Percentiles rank a stretch among this genome's conserved stretches.
Conservation (phyloP, 2,888 invertebrate species). For the Holacanthella duospinosa region DNA sequence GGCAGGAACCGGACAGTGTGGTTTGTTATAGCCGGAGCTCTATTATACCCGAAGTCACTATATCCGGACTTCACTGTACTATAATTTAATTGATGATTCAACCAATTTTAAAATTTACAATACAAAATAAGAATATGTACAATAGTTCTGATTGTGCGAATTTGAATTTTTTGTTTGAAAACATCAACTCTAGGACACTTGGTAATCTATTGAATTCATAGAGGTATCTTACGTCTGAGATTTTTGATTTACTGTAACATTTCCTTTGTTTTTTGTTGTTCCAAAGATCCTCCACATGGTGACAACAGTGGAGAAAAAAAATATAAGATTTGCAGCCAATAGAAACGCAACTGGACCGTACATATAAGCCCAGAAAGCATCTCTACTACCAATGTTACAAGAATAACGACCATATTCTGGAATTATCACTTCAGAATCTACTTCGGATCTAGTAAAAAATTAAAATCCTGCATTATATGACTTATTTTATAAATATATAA, state of each 20-base stretch:
- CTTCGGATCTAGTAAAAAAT: conserved; percentile 22
- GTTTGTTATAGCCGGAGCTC: too few species aligned
- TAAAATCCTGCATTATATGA: neutral
- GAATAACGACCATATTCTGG: conserved; percentile 28
- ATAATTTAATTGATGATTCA: too few species aligned
- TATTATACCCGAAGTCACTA: too few species aligned
- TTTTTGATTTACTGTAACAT: conserved; percentile 10
- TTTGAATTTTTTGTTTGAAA: too few species aligned
- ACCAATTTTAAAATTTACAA: too few species aligned
- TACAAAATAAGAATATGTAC: too few species aligned
- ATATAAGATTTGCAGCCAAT: conserved; percentile 25
- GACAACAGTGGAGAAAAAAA: conserved; percentile 28
- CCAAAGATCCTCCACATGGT: conserved; percentile 30
- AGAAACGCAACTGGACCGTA: conserved; percentile 33
- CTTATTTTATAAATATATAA: too few species aligned
- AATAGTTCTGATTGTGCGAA: too few species aligned
- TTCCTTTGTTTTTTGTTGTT: conserved; percentile 29
- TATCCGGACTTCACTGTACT: too few species aligned
- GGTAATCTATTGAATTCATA: neutral
- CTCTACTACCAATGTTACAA: conserved; percentile 27
- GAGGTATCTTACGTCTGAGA: conserved; percentile 28
- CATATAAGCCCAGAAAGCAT: conserved; percentile 29
- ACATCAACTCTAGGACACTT: too few species aligned
- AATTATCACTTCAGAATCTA: conserved; percentile 28
- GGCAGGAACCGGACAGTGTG: too few species aligned